A percentile compares a stretch with the other conserved stretches of the same genome.
Conservation (phyloP, 1,140 invertebrate genomes). For the Helicoverpa zea region DNA sequence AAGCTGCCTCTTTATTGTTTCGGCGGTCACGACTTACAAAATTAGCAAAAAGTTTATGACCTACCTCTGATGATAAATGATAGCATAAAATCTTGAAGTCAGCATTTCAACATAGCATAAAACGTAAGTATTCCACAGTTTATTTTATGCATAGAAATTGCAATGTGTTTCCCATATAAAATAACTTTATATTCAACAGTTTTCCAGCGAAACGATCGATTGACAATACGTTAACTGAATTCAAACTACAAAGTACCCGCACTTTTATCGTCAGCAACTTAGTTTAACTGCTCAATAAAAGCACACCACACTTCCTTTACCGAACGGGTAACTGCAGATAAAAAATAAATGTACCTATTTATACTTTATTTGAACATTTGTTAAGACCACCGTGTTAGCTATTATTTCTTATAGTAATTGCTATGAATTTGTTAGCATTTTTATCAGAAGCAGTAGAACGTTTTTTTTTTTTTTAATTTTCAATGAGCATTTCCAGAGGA, state of each 20-base stretch:
- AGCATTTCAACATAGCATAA: too few relatives aligned
- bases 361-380: slow-evolving; percentile 20
- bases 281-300: slow-evolving; percentile 49
- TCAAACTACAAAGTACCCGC: slow-evolving; percentile 45
- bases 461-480: too few relatives aligned
- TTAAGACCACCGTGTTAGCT: slow-evolving; percentile 36
- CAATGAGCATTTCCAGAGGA: too few relatives aligned
- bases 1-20: slow-evolving; percentile 25
- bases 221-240: slow-evolving; percentile 43
- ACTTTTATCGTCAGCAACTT: slow-evolving; percentile 41
- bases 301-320: slow-evolving; percentile 44
- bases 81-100: neutral
- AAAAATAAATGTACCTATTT: slow-evolving; percentile 43
- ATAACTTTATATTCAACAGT: neutral
- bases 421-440: too few relatives aligned
- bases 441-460: too few relatives aligned
- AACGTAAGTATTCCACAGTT: too few relatives aligned
- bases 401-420: too few relatives aligned
- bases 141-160: too few relatives aligned
- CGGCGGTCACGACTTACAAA: neutral
- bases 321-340: slow-evolving; percentile 23
- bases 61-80: neutral
- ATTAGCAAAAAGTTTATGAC: neutral
- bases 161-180: too few relatives aligned
- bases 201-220: slow-evolving; percentile 34